These are phyloP conservation scores for Trimorus sp. DNA, from an alignment of 2,888 invertebrate genomes.

Conservation along the genomic window DNA sequence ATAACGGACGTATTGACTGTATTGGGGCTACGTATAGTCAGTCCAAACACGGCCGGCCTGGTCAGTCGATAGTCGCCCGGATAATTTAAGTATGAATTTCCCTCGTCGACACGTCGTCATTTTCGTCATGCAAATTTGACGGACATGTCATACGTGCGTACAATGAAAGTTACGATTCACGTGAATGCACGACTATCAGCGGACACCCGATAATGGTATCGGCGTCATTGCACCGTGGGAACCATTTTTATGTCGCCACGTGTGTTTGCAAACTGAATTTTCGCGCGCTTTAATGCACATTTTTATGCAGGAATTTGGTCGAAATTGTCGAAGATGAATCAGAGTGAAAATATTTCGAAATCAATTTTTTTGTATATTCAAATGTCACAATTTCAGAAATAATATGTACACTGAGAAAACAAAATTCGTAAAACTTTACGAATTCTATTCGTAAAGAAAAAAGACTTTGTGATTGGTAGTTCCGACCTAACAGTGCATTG, in stretches of 20 bases:
- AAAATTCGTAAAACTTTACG: too few species aligned
- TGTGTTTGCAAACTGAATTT: too few species aligned
- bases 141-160: slow-evolving; percentile 48
- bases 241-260: slow-evolving; percentile 17
- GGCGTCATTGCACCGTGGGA: slow-evolving; percentile 34
- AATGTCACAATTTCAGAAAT: too few species aligned
- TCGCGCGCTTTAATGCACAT: too few species aligned
- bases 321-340: too few species aligned
- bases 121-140: slow-evolving; percentile 66
- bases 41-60: slow-evolving; percentile 38
- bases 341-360: too few species aligned
- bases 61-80: slow-evolving; percentile 68
- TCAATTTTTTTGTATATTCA: too few species aligned
- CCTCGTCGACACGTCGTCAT: slow-evolving; percentile 74
- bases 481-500: too few species aligned
- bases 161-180: slow-evolving; percentile 52
- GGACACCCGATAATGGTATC: slow-evolving; percentile 34
- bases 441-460: too few species aligned
- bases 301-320: too few species aligned
- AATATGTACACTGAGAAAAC: too few species aligned
- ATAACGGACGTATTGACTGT: slow-evolving; percentile 73
- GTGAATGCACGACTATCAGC: slow-evolving; percentile 34
- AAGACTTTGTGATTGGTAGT: too few species aligned
- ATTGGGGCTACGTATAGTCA: slow-evolving; percentile 53
- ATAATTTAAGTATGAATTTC: slow-evolving; percentile 78